phyloP scores from a whole-genome alignment of 2,797 vertebrate genomes.

The Harpagifer antarcticus region DNA sequence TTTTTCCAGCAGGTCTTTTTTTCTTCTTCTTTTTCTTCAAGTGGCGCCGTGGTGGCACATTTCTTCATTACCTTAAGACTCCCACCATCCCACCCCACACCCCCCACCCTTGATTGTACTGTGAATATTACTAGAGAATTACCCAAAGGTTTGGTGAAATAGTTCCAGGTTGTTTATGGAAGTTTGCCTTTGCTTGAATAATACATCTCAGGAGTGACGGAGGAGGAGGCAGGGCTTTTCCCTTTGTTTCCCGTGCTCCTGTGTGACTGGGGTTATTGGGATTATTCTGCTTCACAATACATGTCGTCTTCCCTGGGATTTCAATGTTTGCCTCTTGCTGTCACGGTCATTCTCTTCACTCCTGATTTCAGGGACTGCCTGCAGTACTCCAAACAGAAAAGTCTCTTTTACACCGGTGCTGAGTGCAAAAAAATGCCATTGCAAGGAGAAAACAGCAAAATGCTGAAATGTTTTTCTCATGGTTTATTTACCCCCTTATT shows the following conservation, averaged over 20 bases:
- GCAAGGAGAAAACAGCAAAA: constrained; percentile 34
- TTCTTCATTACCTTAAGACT: constrained; percentile 88
- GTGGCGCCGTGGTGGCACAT: constrained; percentile 84
- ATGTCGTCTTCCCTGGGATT: constrained; percentile 81
- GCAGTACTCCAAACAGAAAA: constrained; percentile 65
- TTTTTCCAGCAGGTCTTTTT: constrained; percentile 81
- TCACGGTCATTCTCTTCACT: constrained; percentile 82
- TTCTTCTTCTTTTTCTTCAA: constrained; percentile 73
- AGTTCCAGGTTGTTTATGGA: constrained; percentile 88
- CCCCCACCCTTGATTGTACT: constrained; percentile 73
- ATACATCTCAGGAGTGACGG: constrained; percentile 85
- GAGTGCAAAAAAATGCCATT: constrained; percentile 39
- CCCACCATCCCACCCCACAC: constrained; percentile 31
- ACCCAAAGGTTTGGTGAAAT: constrained; percentile 84
- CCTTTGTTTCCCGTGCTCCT: constrained; percentile 82
- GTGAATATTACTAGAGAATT: constrained; percentile 85
- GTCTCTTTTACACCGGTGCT: constrained; percentile 51
- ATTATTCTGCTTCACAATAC: constrained; percentile 86
- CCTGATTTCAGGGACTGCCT: constrained; percentile 72
- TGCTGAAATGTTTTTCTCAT: constrained; percentile 36
- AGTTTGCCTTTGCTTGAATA: constrained; percentile 84
- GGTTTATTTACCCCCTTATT: constrained; percentile 47
- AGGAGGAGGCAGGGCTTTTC: constrained; percentile 76
- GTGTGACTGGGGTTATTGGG: constrained; percentile 84
- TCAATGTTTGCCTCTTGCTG: constrained; percentile 83